Base-by-base conservation (phyloP, 2,113 vertebrate genomes). In the Poecilia latipinna region DNA sequence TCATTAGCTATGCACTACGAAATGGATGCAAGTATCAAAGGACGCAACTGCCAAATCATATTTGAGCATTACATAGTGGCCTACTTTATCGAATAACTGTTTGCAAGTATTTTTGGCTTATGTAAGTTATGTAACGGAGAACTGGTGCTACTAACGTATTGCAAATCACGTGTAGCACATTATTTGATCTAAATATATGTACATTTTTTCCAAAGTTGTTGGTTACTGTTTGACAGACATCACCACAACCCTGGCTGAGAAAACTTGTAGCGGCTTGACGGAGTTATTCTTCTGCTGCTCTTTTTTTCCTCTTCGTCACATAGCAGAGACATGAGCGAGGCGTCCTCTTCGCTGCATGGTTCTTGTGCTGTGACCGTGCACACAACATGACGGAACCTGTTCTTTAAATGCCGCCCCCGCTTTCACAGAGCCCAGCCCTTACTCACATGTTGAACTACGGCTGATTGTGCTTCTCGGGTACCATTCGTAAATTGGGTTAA, bases 341-440 rank as follows among this genome's bases (percentile, higher is more conserved):
- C 51, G 65, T 57, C 0, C 10, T 68, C 76, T 37, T 15, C 10
- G 31, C 54, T 35, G 33, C 19, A 11, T 29, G 1, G 37, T 39
- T 65, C 61, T 51, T 44, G 19, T 77, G 12, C 42, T 79, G 19
- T 35, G 72, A 80, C 75, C 1, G 33, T 26, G 65, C 37, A 69
- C 44, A 42, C 65, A 75, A 88, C 91, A 71, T 82, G 89, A 88
- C 28, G 13, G 65, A 37, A 83, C 88, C 28, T 85, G 89, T 81
- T 73, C 11, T 57, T 67, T 1, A 80, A 54, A 83, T 83, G 70
- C 74, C 68, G n/a, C 48, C 82, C 3, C 22, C 44, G 17, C 57
- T 72, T 83, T 85, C 60, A 0, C 8, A 72, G 75, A 81, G 71
- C 61, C 65, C 3, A 73, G 76, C 61, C 28, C 32, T 70, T 64